Conservation (phyloP, 2,113 vertebrate genomes). For the Vidua macroura region DNA sequence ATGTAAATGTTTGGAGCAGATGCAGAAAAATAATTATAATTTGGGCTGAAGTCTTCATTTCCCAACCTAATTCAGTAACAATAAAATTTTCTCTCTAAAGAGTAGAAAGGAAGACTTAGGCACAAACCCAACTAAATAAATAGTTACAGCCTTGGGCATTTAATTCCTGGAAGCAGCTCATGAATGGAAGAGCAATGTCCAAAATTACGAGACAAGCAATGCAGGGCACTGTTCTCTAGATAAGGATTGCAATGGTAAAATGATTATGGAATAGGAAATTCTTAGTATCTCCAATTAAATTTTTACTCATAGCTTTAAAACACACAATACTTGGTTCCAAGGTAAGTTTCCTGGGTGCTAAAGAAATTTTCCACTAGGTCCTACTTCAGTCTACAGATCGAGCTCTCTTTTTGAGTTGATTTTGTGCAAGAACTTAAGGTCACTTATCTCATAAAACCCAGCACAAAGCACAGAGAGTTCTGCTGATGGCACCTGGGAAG, state of each 20-base stretch:
- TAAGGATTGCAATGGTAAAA: not conserved
- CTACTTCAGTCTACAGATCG: not conserved
- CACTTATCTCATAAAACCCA: not conserved
- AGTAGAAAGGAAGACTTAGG: not conserved
- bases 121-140: not conserved
- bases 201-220: not conserved
- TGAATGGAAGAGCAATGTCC: not conserved
- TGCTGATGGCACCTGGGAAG: not conserved
- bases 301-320: not conserved
- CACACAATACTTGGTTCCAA: not conserved
- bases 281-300: not conserved
- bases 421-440: not conserved
- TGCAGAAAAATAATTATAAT: slow-evolving; percentile 69
- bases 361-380: not conserved
- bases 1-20: slow-evolving; percentile 66
- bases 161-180: not conserved
- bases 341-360: not conserved
- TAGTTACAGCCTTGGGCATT: not conserved
- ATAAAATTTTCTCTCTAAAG: slow-evolving; percentile 44
- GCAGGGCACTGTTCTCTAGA: not conserved
- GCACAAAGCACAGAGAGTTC: not conserved
- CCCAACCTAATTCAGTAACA: slow-evolving; percentile 39
- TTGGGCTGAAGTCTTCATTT: slow-evolving; percentile 68
- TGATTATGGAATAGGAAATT: not conserved
- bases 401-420: not conserved